Evolutionary conservation across 2,113 vertebrate genomes (phyloP), one percentile per base, ranked within the genome.

Genomic region (Macrotus californicus): DNA sequence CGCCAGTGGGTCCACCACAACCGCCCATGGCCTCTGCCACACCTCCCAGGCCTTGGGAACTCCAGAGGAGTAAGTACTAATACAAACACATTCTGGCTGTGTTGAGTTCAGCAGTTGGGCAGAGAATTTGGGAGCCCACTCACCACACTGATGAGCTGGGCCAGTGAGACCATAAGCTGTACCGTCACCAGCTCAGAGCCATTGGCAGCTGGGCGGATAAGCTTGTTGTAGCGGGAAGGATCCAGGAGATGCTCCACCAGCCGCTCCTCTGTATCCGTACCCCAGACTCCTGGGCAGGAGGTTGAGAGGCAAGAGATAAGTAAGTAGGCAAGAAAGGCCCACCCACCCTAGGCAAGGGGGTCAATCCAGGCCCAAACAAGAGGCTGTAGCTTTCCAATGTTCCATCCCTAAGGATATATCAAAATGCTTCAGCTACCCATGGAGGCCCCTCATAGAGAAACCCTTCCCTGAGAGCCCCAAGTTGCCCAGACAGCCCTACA

Each of bases 141-240:
- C 97, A 99, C 99, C 99, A 99, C 99, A 0, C 99, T 99, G 98
- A 99, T 99, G 92, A 99, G 99, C 93, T 99, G 99, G 0, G 99
- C 99, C 98, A 99, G 82, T 0, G 99, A 99, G 64, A 99, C 99
- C 99, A 99, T 99, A 75, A 99, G 99, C 98, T 99, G 99, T 39
- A 99, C 99, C 0, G 99, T 99, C 76, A 99, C 99, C 98, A 99
- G 97, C 97, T 99, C 99, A 0, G 99, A 99, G 96, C 99, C 99
- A 7, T 99, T 99, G 90, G 99, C 99, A 0, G 99, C 99, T 0
- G 99, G 99, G 5, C 99, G 99, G 98, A 99, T 99, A 89, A 99
- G 98, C 91, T 99, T 99, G 98, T 99, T 99, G 97, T 99, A 99
- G 83, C 99, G 99, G 0, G 99, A 98, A 0, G 99, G 99, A 88